phyloP scores from a whole-genome alignment of 2,113 vertebrate species.

The Cyprinodon tularosa region DNA sequence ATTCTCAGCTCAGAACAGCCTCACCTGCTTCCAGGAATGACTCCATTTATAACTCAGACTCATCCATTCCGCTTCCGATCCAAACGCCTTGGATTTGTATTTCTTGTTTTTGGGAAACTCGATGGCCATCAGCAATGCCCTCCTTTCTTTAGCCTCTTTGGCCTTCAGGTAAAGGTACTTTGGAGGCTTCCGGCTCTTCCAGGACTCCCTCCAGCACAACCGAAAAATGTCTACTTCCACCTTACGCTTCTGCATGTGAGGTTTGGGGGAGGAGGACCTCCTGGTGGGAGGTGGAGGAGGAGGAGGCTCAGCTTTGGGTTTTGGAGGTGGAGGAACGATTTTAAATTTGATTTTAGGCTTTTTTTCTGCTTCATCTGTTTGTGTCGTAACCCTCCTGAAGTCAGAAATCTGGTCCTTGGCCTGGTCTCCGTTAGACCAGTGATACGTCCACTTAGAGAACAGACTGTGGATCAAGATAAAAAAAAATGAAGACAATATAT shows the following conservation, averaged over 20 bases:
- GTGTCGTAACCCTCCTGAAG: constrained; percentile 35
- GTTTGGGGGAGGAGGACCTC: constrained; percentile 19
- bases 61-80: neutral
- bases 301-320: constrained; percentile 25
- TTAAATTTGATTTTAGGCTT: constrained; percentile 64
- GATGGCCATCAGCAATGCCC: constrained; percentile 37
- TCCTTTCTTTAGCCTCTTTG: constrained; percentile 22
- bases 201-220: constrained; percentile 70
- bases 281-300: constrained; percentile 18
- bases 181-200: constrained; percentile 71
- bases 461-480: constrained; percentile 32
- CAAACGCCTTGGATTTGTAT: constrained; percentile 14
- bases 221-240: constrained; percentile 69
- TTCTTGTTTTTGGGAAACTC: constrained; percentile 6
- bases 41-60: constrained; percentile 34
- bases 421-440: constrained; percentile 39
- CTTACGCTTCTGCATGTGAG: constrained; percentile 32
- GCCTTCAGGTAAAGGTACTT: constrained; percentile 63
- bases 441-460: constrained; percentile 65
- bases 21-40: constrained; percentile 68
- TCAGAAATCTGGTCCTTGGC: constrained; percentile 15
- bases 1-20: neutral
- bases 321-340: constrained; percentile 61
- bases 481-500: neutral
- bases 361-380: constrained; percentile 20